Evolutionary conservation across 2,113 vertebrate genomes (phyloP), one percentile per base, ranked within the genome.

Genomic region (Spermophilus dauricus): DNA sequence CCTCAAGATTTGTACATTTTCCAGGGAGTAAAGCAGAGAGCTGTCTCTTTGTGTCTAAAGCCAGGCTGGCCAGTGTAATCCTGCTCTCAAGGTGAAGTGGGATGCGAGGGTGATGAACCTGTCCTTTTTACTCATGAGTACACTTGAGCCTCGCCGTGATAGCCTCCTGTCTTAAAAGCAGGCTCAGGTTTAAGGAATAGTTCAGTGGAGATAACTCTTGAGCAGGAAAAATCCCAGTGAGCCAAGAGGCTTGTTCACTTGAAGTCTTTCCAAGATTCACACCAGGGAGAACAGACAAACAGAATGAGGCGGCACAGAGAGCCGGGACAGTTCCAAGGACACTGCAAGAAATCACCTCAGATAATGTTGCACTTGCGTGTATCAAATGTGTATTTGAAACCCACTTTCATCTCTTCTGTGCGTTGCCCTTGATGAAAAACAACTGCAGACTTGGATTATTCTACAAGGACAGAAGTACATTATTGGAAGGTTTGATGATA

Each of bases 361-460:
- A 82, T 56, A 86, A 89, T 22, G 39, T 4, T 84, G 70, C 65
- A 53, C 30, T 90, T 70, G 70, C 2, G 20, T 30, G 83, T 24
- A 67, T 84, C 84, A 91, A 63, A 63, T 28, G 76, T 82, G 65
- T 42, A 84, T 76, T 1, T 73, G 86, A 93, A 95, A 91, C 65
- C 70, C 51, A 89, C 86, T 80, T 76, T 70, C 92, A 63, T 95
- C 86, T 85, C 39, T 51, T 82, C 89, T 77, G 63, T 65, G 30
- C 76, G 69, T 6, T 67, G 58, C 53, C 95, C 97, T 93, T 95
- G 96, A 97, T 89, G 93, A 91, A 73, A 91, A 89, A 61, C 97
- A 96, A 93, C 93, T 83, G 86, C 70, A 48, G 51, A 42, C 69
- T 8, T 17, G 58, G 95, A 51, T 56, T 51, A 77, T 53, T 72